Base-by-base conservation (phyloP, 2,888 invertebrate species). In the Cheilosia impressa region DNA sequence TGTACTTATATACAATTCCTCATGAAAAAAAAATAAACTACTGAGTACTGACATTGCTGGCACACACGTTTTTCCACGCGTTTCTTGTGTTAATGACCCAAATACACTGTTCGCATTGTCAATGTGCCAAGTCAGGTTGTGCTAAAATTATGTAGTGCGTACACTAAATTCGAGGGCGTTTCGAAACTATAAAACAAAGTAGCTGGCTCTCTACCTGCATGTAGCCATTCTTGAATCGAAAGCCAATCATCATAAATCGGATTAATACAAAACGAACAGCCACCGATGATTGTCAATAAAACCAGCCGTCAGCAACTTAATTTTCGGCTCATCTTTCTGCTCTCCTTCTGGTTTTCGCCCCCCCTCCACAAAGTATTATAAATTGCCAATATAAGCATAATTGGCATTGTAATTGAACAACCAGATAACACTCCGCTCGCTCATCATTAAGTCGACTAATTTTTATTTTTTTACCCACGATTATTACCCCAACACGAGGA, bases 301-400 rank as follows among this genome's bases (percentile, higher is more conserved):
- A 38, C 34, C 43, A 43, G 31, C 43, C 60, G 31, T 47, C 50
- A 41, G 55, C 57, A 76, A 76, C 63, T 76, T 81, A 58, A 68
- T 76, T 76, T 55, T 13, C 47, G 43, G 45, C 22, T 65, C 34
- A n/a, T n/a, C n/a, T 50, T 41, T 71, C 38, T 19, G 13, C 4
- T 19, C 45, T 31, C 45, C 24, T 19, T 31, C 10, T 19, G 19
- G n/a, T 31, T n/a, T 15, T 7, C 13, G 22, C 22, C 22, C 22
- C 22, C 22, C 15, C 19, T 10, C 52, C 17, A 10, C 24, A 41
- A 9, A 55, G 13, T 1, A 38, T 19, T 72, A 77, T 76, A 85
- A 85, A 85, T 77, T 85, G 81, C 31, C 81, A 81, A 77, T 85
- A 85, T 81, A 77, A 85, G 66, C 77, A 77, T 85, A 81, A 85